Evolutionary conservation across 2,797 vertebrate genomes (phyloP).

Genomic region (Halcyon smyrnensis): DNA sequence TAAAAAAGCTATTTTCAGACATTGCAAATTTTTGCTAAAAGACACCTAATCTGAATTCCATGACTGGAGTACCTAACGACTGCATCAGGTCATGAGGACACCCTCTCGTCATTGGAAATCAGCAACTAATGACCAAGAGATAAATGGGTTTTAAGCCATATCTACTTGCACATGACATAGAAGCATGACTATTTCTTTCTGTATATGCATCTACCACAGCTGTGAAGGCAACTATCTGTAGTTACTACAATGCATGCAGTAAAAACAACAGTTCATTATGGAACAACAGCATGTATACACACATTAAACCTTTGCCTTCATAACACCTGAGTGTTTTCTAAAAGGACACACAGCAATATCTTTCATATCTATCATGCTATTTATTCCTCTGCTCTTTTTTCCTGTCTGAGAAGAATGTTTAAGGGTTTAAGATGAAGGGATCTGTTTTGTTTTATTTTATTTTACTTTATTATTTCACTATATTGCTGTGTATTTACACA

Average conservation of each 20-base stretch:
- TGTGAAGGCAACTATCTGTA: background rate
- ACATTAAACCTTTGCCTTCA: background rate
- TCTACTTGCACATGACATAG: background rate
- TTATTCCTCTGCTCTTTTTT: background rate
- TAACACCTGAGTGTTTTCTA: background rate
- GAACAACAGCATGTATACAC: background rate
- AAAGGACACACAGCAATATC: background rate
- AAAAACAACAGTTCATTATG: background rate
- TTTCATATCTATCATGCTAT: background rate
- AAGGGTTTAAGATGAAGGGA: background rate
- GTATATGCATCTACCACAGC: background rate
- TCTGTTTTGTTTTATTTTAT: rapidly evolving
- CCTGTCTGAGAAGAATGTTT: background rate
- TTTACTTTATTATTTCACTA: background rate
- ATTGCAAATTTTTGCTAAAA: background rate
- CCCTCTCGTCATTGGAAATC: background rate
- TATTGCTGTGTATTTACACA: background rate
- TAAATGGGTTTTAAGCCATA: background rate
- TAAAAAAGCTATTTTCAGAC: background rate
- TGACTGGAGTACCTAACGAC: background rate
- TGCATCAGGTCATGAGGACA: rapidly evolving
- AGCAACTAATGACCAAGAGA: background rate
- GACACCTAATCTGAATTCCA: background rate
- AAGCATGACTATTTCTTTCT: background rate
- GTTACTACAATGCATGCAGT: background rate